Evolutionary conservation across 92 coral and sea anemone species (phyloP), one percentile per base, ranked within the genome.

Genomic region (Epizoanthus illoricatus): DNA sequence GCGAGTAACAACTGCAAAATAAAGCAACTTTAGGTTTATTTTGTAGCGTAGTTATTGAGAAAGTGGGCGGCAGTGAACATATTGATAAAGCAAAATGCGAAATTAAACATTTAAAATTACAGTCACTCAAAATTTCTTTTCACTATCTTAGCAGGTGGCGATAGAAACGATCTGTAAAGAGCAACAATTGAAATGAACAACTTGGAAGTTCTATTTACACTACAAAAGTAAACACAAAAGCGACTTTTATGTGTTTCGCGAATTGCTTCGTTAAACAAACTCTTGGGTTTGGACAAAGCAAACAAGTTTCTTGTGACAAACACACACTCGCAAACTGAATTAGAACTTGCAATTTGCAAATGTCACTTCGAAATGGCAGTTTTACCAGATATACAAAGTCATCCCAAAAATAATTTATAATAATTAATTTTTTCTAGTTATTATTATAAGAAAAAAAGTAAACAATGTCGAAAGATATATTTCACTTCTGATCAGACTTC

Each of bases 181-280:
- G 18, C 70, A 63, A 63, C 82, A 78, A 78, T 78, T 63, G 82
- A 78, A 78, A 59, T 63, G 82, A 63, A 78, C 82, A 78, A 78
- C 81, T 63, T 20, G 21, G 43, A 42, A 62, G 52, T 78, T 61
- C 82, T 52, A 63, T 78, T 78, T 59, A 63, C 63, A 78, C 82
- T 78, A 49, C 71, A 23, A 78, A 52, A 13, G 71, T 78, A 78
- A 78, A 78, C 82, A 78, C 64, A 41, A 20, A 18, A 43, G 55
- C 23, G 40, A 57, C 6, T 78, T 63, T 61, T 21, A 78, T 45
- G 65, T 41, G 23, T 43, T 66, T 42, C 40, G 61, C 23, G 82
- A 63, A 78, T 61, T 78, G 71, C 71, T 78, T 78, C 49, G 71
- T 63, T 64, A 78, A 78, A 78, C 82, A 78, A 78, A 78, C 61